Evolutionary conservation across 2,888 invertebrate species (phyloP), one percentile per base, ranked within the genome.

Genomic region (Resseliella maxima): DNA sequence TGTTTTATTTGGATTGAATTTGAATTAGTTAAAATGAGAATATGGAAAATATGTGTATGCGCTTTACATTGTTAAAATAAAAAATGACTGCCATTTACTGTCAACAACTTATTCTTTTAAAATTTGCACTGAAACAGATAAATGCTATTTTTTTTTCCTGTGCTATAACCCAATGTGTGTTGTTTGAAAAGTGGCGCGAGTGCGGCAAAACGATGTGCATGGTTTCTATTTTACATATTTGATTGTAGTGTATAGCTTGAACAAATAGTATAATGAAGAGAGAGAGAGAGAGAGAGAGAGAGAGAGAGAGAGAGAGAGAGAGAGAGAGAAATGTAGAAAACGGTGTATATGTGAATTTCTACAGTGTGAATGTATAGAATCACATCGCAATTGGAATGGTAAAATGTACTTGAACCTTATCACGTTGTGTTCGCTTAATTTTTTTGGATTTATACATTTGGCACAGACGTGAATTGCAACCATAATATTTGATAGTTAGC

Each of bases 351-450:
- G 59, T 59, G 24, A 2, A n/a, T 18, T 50, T 2, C 18, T 2
- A 15, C 15, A 15, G 46, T 50, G 46, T 50, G 46, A 15, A 41
- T 41, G 12, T 41, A 41, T 41, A n/a, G n/a, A n/a, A 27, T 59
- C 27, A 24, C n/a, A 27, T 59, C 59, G 59, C 59, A 59, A 24
- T 59, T n/a, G 59, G 27, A 24, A 72, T 72, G 18, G 35, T 18
- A 31, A 83, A 83, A 38, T 83, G 83, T 83, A 83, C 83, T 83
- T 38, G 83, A 83, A 83, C 83, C 83, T 83, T 38, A 83, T 83
- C 83, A 83, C 83, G 38, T 83, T 83, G 83, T 83, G 83, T 83
- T 83, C 83, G 83, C 24, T 83, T 38, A 83, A 38, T 83, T 83
- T 83, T 83, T 83, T 38, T 1, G 36, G 54, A 54, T n/a, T 83